Base-by-base conservation (phyloP, 2,888 invertebrate genomes). In the Synanthedon andrenaeformis region DNA sequence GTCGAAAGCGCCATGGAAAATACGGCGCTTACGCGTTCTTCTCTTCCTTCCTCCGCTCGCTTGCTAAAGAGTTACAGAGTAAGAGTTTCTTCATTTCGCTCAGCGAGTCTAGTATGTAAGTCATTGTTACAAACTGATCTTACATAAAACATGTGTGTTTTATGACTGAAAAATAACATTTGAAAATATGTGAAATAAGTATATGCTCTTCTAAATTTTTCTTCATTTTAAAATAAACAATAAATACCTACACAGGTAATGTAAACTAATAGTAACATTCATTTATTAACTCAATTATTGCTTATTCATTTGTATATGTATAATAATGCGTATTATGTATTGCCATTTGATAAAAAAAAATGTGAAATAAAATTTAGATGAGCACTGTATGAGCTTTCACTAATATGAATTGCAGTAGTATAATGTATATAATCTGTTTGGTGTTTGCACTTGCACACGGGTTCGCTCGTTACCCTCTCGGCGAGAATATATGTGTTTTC, bases 111-210 rank as follows among this genome's bases (percentile, higher is more conserved):
- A 23, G 1, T 19, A 3, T 19, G 0, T 19, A 19, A 19, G 19
- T 19, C 2, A 19, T 19, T 19, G 28, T 6, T 28, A 28, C 28
- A 28, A 28, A 28, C 4, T 28, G 28, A 28, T 28, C 5, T 28
- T 35, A 35, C 8, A 28, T 35, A 35, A 35, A 35, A 35, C 6
- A 28, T 8, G 28, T 28, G 28, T 8, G 28, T 28, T 28, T 28
- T 35, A 35, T 35, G 35, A 10, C 8, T 35, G 35, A 35, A 35
- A 35, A 35, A 35, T 35, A 35, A 35, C 85, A 87, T 84, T 86
- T 85, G 86, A 85, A 87, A 86, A 87, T 82, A 85, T 63, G 86
- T 86, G 86, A 87, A 87, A 83, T 68, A 79, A 23, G 23, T 19
- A 4, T 23, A 79, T 84, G 82, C 83, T 82, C 84, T 83, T 81